phyloP scores from a whole-genome alignment of 1,140 invertebrate genomes.

The Cyclina sinensis region DNA sequence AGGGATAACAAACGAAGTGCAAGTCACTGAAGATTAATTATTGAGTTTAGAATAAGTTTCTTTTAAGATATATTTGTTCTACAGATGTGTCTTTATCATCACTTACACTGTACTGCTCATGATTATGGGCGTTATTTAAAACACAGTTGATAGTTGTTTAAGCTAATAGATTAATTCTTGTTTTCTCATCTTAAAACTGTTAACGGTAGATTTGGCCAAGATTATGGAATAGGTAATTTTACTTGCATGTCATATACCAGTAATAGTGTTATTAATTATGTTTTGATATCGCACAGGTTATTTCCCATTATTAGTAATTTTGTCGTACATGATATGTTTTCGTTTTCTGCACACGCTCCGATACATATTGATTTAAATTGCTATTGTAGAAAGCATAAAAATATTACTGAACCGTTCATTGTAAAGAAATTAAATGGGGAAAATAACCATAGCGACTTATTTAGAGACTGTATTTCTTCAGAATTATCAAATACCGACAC shows the following conservation, averaged over 20 bases:
- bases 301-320: conserved; percentile 1
- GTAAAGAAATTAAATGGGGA: background rate
- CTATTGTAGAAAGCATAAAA: background rate
- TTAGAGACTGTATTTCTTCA: background rate
- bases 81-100: too few relatives aligned
- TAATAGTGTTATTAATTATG: background rate
- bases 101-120: too few relatives aligned
- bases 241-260: background rate
- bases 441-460: background rate
- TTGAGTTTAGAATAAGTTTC: too few relatives aligned
- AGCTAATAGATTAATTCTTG: too few relatives aligned
- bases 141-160: too few relatives aligned
- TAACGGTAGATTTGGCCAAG: conserved; percentile 1
- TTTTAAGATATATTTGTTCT: too few relatives aligned
- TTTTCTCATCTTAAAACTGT: background rate
- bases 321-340: background rate
- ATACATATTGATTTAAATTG: background rate
- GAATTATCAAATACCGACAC: background rate
- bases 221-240: background rate
- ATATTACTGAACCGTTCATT: background rate
- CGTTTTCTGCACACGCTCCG: background rate
- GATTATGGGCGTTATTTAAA: too few relatives aligned
- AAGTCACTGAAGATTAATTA: too few relatives aligned
- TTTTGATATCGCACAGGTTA: background rate
- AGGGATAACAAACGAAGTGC: too few relatives aligned